Base-by-base conservation (phyloP, 1,140 invertebrate genomes). In the Panulirus ornatus region DNA sequence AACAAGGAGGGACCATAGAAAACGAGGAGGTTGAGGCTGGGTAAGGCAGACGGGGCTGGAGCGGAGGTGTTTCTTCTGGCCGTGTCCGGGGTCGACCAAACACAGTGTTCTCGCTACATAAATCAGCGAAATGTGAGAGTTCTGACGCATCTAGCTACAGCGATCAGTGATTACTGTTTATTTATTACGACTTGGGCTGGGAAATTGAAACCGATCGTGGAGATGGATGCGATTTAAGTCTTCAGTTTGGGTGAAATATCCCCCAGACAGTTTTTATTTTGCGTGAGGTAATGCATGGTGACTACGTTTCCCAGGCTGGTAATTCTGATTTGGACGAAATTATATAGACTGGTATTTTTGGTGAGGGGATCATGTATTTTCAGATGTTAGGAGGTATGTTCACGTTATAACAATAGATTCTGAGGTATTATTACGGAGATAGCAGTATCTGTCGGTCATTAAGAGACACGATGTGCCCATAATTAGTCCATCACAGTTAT, bases 201-300 rank as follows among this genome's bases (percentile, higher is more conserved):
- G 42, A 84, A 89, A 89, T 84, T 89, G 87, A 89, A 89, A 89
- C 87, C 71, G 70, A 82, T 89, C 58, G 40, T 40, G 81, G 79
- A 89, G 87, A 89, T 76, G 54, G 87, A 89, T 83, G 66, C 44
- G 79, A n/a, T 42, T 83, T 89, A 89, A 84, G 84, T 89, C 87
- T 75, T 58, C 44, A 44, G 40, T n/a, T 42, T 79, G 76, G 36
- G 87, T 89, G 87, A 83, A 84, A 83, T 82, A 83, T n/a, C n/a
- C 79, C 79, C 66, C 27, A 27, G 58, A 22, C 44, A 16, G n/a
- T 27, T 54, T 58, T 19, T 27, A 38, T 58, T 19, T 58, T 27
- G 2, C 51, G 8, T 54, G 51, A 8, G 51, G 19, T 54, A 19
- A 54, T 14, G 51, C 22, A 8, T 54, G 51, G 19, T 8, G 22